phyloP scores from a whole-genome alignment of 2,113 vertebrate species.

The Siniperca knerii region DNA sequence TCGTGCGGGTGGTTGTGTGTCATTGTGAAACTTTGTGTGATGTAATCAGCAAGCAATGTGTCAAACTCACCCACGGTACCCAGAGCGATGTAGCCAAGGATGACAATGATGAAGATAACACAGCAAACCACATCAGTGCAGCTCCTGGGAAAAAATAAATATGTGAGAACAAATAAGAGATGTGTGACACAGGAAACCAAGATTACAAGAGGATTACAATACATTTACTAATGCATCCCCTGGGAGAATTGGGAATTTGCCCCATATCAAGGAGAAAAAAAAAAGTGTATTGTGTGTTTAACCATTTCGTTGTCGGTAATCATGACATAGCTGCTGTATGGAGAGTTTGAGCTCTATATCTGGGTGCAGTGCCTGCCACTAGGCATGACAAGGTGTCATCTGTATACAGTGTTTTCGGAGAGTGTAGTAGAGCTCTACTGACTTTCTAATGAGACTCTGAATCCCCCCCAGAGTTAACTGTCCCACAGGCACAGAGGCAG shows the following conservation, averaged over 20 bases:
- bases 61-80: slow-evolving; percentile 93
- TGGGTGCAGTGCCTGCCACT: slow-evolving; percentile 12
- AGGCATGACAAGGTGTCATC: slow-evolving; percentile 47
- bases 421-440: slow-evolving; percentile 39
- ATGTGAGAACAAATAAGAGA: slow-evolving; percentile 22
- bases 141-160: slow-evolving; percentile 78
- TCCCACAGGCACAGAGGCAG: slow-evolving; percentile 63
- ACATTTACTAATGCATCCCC: not conserved
- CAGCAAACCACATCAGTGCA: slow-evolving; percentile 95
- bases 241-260: not conserved
- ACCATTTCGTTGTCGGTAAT: not conserved
- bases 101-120: slow-evolving; percentile 91
- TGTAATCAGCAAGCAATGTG: slow-evolving; percentile 55
- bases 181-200: not conserved
- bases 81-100: slow-evolving; percentile 93
- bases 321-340: not conserved
- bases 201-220: no score
- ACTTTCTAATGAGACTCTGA: slow-evolving; percentile 71
- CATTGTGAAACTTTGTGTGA: slow-evolving; percentile 48
- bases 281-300: not conserved
- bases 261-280: not conserved
- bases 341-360: slow-evolving; percentile 17
- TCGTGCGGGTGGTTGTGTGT: not conserved
- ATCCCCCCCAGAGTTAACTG: slow-evolving; percentile 53
- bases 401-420: slow-evolving; percentile 35